A percentile compares a stretch with the other conserved stretches of the same genome.
Conservation (phyloP, 2,888 invertebrate species). For the Trichogramma evanescens region DNA sequence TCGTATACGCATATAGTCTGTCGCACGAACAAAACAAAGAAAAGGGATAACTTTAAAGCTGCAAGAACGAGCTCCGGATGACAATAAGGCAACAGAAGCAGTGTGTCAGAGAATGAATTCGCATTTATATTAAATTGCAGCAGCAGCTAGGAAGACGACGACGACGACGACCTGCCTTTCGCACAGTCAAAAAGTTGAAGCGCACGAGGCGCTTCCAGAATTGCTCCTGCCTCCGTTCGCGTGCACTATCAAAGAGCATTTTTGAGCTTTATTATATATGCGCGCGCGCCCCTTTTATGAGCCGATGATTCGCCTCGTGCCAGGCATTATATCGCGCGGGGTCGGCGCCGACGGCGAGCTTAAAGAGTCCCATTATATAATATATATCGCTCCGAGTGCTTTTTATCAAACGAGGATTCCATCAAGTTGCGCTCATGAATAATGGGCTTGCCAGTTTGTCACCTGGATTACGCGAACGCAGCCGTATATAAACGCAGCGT, state of each 20-base stretch:
- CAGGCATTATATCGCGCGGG: background rate
- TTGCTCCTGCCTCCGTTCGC: background rate
- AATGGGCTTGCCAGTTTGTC: no score
- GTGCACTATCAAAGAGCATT: slow-evolving; percentile 3
- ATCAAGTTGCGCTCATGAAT: no score
- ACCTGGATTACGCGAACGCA: no score
- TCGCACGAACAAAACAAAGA: no score
- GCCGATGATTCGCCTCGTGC: slow-evolving; percentile 11
- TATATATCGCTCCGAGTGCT: no score
- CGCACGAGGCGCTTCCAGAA: background rate
- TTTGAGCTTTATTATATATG: slow-evolving; percentile 14
- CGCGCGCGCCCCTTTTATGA: slow-evolving; percentile 11
- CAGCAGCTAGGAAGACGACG: slow-evolving; percentile 21
- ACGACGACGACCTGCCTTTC: slow-evolving; percentile 2
- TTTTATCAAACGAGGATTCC: no score
- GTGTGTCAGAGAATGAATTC: slow-evolving; percentile 15
- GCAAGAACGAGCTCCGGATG: no score
- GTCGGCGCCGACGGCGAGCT: slow-evolving; percentile 1
- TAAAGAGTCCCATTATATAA: no score
- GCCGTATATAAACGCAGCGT: no score
- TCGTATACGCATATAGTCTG: no score
- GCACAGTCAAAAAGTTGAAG: background rate
- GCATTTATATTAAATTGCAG: slow-evolving; percentile 20
- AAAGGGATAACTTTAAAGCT: no score
- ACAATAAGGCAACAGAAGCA: no score